Evolutionary conservation across 2,797 vertebrate species (phyloP), one percentile per base, ranked within the genome.

Genomic region (Epinephelus coioides): DNA sequence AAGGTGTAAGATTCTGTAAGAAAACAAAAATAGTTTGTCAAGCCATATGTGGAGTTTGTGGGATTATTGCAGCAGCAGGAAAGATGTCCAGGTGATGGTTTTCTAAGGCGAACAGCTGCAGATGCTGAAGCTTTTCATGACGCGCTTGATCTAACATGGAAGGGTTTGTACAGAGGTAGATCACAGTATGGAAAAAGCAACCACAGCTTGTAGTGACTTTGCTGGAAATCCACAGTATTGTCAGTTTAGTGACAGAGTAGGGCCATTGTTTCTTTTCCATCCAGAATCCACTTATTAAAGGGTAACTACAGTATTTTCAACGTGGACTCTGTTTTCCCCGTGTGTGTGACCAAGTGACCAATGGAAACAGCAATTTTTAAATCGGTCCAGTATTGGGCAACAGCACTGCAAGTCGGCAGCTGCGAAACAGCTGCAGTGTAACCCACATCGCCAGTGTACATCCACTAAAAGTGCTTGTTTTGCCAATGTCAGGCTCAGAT

Each of bases 11-110:
- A 71, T 61, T 53, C 47, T 46, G 59, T 79, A 64, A 71, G 51
- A 76, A 71, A 64, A 72, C 46, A 43, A 62, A 46, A 75, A 72
- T 69, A 18, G 68, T 56, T 30, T 68, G 69, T 86, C 73, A 80
- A 89, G 90, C 85, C 87, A 86, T 89, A 84, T 69, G 59, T 80
- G 59, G 69, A 75, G 44, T 57, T 47, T 53, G n/a, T 65, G n/a
- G 73, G 53, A 11, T 51, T 67, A 76, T 59, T 83, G 23, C 47
- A 78, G 53, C 49, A 6, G 68, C 27, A 21, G 69, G 25, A 43
- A 73, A 27, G 56, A 50, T 14, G 14, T 73, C 18, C 34, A 34
- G 50, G 70, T 67, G 81, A 12, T 9, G 46, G 60, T 76, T 76
- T 79, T 54, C 38, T 40, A 14, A 51, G 34, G n/a, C 14, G 13